phyloP scores from a whole-genome alignment of 1,140 invertebrate genomes.

The Galleria mellonella region DNA sequence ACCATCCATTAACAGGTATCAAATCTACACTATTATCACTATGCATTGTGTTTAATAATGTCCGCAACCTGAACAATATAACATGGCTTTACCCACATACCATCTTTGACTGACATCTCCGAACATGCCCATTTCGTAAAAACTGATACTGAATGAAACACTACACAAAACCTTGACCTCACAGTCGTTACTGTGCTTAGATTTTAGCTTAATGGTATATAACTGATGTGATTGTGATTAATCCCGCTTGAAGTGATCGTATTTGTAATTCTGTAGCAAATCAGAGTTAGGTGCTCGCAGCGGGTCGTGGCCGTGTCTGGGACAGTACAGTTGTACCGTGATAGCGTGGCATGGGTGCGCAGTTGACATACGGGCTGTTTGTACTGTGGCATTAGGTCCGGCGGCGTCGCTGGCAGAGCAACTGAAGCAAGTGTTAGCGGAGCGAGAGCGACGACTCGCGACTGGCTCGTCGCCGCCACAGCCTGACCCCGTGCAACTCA shows the following conservation, averaged over 20 bases:
- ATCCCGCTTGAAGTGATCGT: not conserved
- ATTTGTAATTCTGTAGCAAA: too few species aligned
- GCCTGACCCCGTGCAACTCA: constrained; percentile 73
- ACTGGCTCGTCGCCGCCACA: constrained; percentile 70
- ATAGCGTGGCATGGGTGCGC: not conserved
- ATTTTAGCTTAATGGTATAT: not conserved
- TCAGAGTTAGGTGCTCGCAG: too few species aligned
- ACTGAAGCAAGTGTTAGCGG: constrained; percentile 86
- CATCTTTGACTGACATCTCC: not conserved
- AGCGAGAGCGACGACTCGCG: constrained; percentile 79
- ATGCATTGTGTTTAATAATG: constrained; percentile 8
- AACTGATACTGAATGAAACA: too few species aligned
- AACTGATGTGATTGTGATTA: constrained; percentile 1
- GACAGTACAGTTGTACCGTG: not conserved
- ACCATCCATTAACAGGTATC: constrained; percentile 48
- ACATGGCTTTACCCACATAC: not conserved
- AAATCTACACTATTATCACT: not conserved
- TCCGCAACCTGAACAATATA: not conserved
- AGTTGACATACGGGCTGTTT: not conserved
- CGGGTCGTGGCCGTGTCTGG: not conserved
- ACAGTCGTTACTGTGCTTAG: too few species aligned
- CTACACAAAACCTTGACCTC: too few species aligned
- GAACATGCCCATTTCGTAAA: too few species aligned
- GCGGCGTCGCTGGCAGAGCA: constrained; percentile 87
- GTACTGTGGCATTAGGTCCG: constrained; percentile 68